A percentile compares a stretch with the other conserved stretches of the same genome.
Conservation (phyloP, 2,113 vertebrate species). For the Hassar affinis region DNA sequence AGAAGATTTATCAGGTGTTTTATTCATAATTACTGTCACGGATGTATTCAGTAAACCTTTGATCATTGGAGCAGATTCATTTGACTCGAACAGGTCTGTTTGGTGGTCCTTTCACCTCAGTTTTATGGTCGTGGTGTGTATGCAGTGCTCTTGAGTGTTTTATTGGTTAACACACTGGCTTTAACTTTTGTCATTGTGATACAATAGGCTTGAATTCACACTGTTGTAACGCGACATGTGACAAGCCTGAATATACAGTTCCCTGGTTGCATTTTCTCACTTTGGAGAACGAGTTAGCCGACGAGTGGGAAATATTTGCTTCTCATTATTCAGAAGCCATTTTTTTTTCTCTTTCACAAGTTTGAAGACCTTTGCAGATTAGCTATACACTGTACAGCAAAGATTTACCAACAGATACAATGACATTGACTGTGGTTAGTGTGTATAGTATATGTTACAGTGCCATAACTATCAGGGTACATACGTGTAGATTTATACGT, state of each 20-base stretch:
- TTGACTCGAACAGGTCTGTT: not conserved
- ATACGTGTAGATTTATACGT: conserved; percentile 52
- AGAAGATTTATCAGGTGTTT: not conserved
- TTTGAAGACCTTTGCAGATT: conserved; percentile 52
- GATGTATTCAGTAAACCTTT: not conserved
- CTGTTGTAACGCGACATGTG: not conserved
- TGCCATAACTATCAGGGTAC: conserved; percentile 58
- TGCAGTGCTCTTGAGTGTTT: not conserved
- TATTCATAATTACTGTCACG: not conserved
- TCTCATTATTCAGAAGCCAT: conserved; percentile 81
- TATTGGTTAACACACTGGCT: conserved; percentile 26
- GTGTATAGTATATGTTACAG: conserved; percentile 55
- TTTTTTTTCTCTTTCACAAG: conserved; percentile 55
- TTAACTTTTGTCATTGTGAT: not conserved
- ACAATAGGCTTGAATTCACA: not conserved
- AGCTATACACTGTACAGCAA: conserved; percentile 44
- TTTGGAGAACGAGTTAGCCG: conserved; percentile 56
- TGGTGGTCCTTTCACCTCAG: not conserved
- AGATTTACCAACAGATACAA: conserved; percentile 55
- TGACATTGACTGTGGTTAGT: conserved; percentile 59
- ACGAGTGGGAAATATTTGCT: conserved; percentile 69
- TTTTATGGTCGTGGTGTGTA: conserved; percentile 15
- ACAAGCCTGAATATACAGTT: conserved; percentile 16
- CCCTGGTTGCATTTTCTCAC: conserved; percentile 26
- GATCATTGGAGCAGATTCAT: not conserved